Conservation (phyloP, 1,140 invertebrate species). For the Cotesia glomerata region DNA sequence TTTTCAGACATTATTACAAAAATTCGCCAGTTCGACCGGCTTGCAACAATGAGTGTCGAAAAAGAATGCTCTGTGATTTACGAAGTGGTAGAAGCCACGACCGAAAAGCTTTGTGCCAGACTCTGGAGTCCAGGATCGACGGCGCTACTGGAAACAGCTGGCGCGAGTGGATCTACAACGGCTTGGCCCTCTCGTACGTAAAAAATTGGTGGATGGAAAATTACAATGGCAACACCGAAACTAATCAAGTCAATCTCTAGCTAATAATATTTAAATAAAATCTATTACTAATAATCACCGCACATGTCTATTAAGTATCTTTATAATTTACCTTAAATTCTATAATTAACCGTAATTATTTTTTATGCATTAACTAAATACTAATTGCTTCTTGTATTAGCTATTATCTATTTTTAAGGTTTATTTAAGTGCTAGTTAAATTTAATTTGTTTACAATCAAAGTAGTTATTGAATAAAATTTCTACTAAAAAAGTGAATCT, state of each 20-base stretch:
- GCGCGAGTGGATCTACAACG: constrained; percentile 85
- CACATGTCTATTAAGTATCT: no score
- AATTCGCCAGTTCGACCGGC: constrained; percentile 79
- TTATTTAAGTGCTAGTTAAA: no score
- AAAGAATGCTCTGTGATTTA: constrained; percentile 83
- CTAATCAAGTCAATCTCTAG: constrained; percentile 32
- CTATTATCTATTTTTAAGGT: no score
- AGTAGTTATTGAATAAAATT: no score
- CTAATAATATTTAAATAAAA: not conserved
- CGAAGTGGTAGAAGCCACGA: constrained; percentile 86
- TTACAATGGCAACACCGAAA: constrained; percentile 37
- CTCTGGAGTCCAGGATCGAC: constrained; percentile 80
- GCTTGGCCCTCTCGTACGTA: constrained; percentile 85
- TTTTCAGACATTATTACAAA: constrained; percentile 82
- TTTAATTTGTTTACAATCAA: no score
- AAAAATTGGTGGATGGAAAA: constrained; percentile 45
- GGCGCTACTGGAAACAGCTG: constrained; percentile 74
- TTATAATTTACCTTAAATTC: no score
- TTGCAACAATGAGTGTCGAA: constrained; percentile 84
- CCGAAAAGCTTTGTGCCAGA: constrained; percentile 80
- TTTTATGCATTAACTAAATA: no score
- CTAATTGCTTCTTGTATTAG: no score
- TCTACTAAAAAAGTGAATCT: no score
- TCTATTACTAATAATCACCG: not conserved
- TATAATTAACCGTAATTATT: no score